Base-by-base conservation (phyloP, 2,888 invertebrate genomes). In the Meloe dianella region DNA sequence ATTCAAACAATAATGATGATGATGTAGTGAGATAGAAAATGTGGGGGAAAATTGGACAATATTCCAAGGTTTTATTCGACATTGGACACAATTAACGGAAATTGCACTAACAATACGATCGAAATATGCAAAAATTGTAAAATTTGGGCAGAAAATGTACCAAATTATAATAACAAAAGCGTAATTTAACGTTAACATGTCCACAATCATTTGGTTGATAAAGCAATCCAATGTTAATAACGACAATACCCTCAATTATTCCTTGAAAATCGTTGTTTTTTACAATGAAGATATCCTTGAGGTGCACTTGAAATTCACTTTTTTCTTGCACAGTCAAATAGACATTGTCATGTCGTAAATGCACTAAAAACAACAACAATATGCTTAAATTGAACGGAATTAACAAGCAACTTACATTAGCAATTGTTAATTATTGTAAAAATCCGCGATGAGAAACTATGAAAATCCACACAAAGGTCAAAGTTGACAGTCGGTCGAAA, bases 291-390 rank as follows among this genome's bases (percentile, higher is more conserved):
- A 74, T 79, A 78, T 80, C 82, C 81, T 82, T 82, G 82, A 77
- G 75, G 74, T 81, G 82, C 78, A 78, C 82, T 82, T 82, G 82
- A 81, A 75, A 78, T 78, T 78, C 78, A 77, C 78, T 78, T 77
- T 78, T 77, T 77, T 75, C 74, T 74, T 71, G 59, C 71, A 73
- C 41, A 60, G 57, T 51, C 61, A 62, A 65, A 67, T 59, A 62
- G 60, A 63, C 12, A 59, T 59, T 70, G 68, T 67, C 69, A 69
- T 65, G 63, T 63, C 20, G 14, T 57, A 27, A 57, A 51, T 12
- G 27, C n/a, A 20, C 60, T 12, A 47, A 60, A 57, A 64, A 14
- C 32, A 24, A 14, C 10, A 57, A 57, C 24, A 24, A 24, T 14
- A 24, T 4, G 4, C 24, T 3, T 14, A 54, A 54, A 54, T 22